These are phyloP conservation scores for Holothuria glaberrima DNA, from an alignment of 35 echinoderm and acorn worm species.

Conservation along the genomic window DNA sequence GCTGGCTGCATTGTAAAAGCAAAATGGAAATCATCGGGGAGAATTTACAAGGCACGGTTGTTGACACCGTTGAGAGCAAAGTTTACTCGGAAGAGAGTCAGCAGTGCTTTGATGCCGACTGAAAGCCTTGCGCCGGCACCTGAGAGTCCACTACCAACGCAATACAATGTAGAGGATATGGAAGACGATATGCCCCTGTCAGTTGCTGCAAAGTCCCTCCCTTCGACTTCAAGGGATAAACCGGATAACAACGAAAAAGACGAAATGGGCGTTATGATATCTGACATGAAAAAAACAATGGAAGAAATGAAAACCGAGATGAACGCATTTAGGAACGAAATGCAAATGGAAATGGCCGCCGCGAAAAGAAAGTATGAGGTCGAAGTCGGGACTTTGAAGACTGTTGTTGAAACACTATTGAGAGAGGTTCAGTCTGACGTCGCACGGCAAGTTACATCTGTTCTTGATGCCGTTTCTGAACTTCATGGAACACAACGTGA, in stretches of 20 bases:
- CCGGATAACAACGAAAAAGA: not conserved
- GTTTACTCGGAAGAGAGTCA: not conserved
- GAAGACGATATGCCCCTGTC: constrained; percentile 15
- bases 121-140: not conserved
- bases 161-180: not conserved
- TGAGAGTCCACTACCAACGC: not conserved
- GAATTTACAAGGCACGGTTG: not conserved
- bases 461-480: not conserved
- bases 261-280: constrained; percentile 6
- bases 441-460: constrained; percentile 5
- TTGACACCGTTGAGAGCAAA: not conserved
- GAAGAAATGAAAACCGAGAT: constrained; percentile 11
- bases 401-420: constrained; percentile 15
- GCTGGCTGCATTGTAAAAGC: not conserved
- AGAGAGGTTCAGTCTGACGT: not conserved
- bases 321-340: constrained; percentile 8
- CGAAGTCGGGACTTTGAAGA: constrained; percentile 3
- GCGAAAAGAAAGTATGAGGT: not conserved
- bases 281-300: not conserved
- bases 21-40: constrained; percentile 8
- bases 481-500: not conserved
- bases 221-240: not conserved
- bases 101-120: not conserved
- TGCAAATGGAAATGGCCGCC: constrained; percentile 14
- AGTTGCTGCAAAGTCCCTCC: not conserved